Base-by-base conservation (phyloP, 2,113 vertebrate species). In the Hylia prasina region DNA sequence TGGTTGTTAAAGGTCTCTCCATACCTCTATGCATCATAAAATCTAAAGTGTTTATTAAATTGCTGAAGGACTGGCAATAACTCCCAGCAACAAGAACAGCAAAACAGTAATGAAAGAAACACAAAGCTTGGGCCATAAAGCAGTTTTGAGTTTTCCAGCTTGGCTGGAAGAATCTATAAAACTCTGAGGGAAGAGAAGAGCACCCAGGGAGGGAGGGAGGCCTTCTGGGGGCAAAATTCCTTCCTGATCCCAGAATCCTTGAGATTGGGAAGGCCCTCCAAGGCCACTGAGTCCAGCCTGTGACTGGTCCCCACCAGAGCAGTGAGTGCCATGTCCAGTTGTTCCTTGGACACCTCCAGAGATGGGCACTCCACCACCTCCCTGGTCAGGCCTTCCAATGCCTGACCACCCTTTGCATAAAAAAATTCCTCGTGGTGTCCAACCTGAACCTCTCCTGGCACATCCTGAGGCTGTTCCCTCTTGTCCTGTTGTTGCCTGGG, bases 31-130 rank as follows among this genome's bases (percentile, higher is more conserved):
- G 37, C 76, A 95, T 83, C 72, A 83, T 88, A 88, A 97, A 88
- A 65, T 66, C 76, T 13, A 27, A 81, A 94, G 88, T 93, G 90
- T 95, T 93, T 93, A 96, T 94, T 85, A 83, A 93, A 93, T 92
- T 84, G 60, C 73, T 94, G 23, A 77, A 89, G 92, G 81, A 44
- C 85, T 86, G 88, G 93, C 64, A 92, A 22, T 90, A 96, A 95
- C 93, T 94, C 71, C 81, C 54, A 63, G 91, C 4, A n/a, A 87
- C 84, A 84, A 50, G 91, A 96, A 77, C 75, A 91, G 84, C 91
- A 91, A 76, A 94, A 61, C 91, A 94, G 47, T 15, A 33, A 57
- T 60, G 92, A 83, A 86, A 73, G 78, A 4, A 80, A 66, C 68
- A 53, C 71, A 39, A 30, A 37, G 87, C 78, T 58, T 12, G 51